A percentile compares a stretch with the other conserved stretches of the same genome.
These are phyloP conservation scores for Pseudomugil gertrudae DNA, from an alignment of 2,797 vertebrate genomes.

Conservation along the genomic window DNA sequence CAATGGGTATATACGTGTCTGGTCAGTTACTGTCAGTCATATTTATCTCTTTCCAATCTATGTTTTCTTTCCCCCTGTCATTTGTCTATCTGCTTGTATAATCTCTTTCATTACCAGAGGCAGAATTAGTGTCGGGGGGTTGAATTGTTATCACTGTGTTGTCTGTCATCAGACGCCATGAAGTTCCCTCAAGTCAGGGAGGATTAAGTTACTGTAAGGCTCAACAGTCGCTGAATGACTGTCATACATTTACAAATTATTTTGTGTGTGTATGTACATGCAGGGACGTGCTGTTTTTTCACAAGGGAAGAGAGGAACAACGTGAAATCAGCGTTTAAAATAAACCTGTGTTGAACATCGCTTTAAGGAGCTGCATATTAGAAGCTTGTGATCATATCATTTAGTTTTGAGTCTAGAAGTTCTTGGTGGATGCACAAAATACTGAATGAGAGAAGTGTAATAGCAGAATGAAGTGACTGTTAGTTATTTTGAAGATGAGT, in stretches of 20 bases:
- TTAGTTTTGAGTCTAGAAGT: neutral
- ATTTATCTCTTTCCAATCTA: constrained; percentile 47
- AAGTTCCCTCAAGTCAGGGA: constrained; percentile 32
- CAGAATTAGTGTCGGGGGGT: neutral
- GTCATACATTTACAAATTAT: neutral
- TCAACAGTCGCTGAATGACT: constrained; percentile 3
- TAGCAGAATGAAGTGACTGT: neutral
- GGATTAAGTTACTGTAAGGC: constrained; percentile 46
- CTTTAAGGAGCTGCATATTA: neutral
- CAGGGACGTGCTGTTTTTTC: neutral
- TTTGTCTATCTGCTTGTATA: constrained; percentile 59
- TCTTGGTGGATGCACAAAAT: neutral
- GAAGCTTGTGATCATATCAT: neutral
- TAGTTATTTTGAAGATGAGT: too few species aligned
- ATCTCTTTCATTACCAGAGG: constrained; percentile 55
- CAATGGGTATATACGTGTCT: constrained; percentile 6
- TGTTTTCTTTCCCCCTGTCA: constrained; percentile 44
- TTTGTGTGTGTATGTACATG: neutral
- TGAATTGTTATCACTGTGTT: constrained; percentile 53
- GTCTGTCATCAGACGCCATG: constrained; percentile 65
- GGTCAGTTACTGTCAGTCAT: constrained; percentile 43
- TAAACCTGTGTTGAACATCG: too few species aligned
- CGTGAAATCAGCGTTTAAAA: neutral
- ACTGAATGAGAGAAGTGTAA: neutral
- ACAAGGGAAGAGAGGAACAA: neutral